These are phyloP conservation scores for Cromileptes altivelis DNA, from an alignment of 2,113 vertebrate species.

Conservation along the genomic window DNA sequence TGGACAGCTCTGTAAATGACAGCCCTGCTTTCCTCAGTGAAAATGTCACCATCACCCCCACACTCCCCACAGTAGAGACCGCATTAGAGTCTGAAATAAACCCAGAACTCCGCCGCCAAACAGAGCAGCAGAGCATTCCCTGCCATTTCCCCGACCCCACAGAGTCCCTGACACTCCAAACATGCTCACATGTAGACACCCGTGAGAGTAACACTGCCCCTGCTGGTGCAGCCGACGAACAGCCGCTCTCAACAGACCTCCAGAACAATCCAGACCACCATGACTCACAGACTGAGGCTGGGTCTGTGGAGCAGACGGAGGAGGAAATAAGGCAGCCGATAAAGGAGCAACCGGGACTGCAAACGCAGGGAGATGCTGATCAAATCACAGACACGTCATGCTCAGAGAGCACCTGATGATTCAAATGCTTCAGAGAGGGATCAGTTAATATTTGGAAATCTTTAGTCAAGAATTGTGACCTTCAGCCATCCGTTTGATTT, in stretches of 20 bases:
- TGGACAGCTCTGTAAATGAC: conserved; percentile 77
- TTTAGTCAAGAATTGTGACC: conserved; percentile 44
- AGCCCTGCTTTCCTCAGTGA: conserved; percentile 37
- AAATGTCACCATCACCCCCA: conserved; percentile 17
- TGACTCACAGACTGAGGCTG: conserved; percentile 81
- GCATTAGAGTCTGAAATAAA: conserved; percentile 71
- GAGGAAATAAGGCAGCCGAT: neutral
- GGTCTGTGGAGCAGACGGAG: conserved; percentile 11
- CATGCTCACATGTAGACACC: conserved; percentile 82
- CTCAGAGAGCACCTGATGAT: conserved; percentile 81
- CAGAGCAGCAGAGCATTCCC: conserved; percentile 77
- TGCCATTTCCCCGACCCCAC: conserved; percentile 86
- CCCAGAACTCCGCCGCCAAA: conserved; percentile 68
- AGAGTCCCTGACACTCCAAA: conserved; percentile 82
- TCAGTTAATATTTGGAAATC: conserved; percentile 11
- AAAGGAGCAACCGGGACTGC: conserved; percentile 1
- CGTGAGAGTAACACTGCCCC: conserved; percentile 83
- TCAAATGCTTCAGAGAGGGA: neutral
- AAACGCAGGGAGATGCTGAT: neutral
- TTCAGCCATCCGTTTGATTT: conserved; percentile 28
- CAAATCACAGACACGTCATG: conserved; percentile 84
- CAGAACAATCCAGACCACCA: conserved; percentile 86
- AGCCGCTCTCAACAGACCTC: conserved; percentile 86
- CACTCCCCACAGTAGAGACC: conserved; percentile 60
- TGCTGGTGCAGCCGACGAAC: conserved; percentile 84